Base-by-base conservation (phyloP, 1,140 invertebrate species). In the Globodera ellingtonae region DNA sequence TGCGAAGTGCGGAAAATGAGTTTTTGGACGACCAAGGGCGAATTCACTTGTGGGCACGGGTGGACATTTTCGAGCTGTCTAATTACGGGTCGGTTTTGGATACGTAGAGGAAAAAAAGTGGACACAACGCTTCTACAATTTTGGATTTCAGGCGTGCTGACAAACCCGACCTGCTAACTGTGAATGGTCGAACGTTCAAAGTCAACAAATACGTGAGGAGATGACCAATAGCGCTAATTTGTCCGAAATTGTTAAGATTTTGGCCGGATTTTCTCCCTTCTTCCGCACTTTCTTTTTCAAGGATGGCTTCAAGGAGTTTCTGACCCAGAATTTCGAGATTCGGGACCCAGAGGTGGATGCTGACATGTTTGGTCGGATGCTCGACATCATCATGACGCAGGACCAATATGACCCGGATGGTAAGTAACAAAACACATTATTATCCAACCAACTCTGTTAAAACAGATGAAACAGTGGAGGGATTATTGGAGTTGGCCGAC, bases 241-340 rank as follows among this genome's bases (percentile, higher is more conserved):
- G 15, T 7, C 35, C 15, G 9, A 8, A 15, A 21, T 35, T 10
- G 3, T 70, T 70, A 6, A 70, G 67, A 70, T 70, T 47, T 47
- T 70, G 24, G 67, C 67, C 0, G 67, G 67, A 18, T 44, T 70
- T 35, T 70, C 67, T 10, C 67, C 67, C 5, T 70, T 44, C 6
- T 70, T 70, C 6, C 67, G 67, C 67, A 70, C 67, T 13, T 70
- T 70, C 46, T 70, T 70, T 47, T 70, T 70, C 67, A 70, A 70
- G 46, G 67, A 70, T 18, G 67, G 67, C 24, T 70, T 70, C 46
- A 70, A 70, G 18, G 67, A 70, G 46, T 70, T 70, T 21, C 67
- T 70, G 24, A 70, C 67, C 4, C 67, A 70, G 67, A 70, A 70
- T 18, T 70, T 70, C 67, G 67, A 70, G 13, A 70, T 70, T 18